A percentile compares a stretch with the other conserved stretches of the same genome.
Evolutionary conservation across 2,797 vertebrate genomes (phyloP).

Genomic region (Pristis pectinata): DNA sequence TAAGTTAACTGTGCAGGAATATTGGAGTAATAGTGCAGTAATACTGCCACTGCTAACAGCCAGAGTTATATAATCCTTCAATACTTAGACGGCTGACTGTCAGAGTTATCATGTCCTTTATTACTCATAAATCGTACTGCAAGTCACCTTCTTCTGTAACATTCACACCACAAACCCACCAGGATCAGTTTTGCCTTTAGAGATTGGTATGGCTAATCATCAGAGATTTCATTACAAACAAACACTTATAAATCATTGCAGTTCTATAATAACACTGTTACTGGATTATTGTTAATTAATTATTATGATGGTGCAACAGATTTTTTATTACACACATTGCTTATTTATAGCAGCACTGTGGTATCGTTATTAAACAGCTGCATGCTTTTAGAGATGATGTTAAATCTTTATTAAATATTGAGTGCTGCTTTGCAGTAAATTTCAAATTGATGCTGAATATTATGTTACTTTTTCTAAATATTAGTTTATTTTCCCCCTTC

Average conservation of each 20-base stretch:
- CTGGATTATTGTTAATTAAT: not conserved
- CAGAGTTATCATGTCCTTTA: not conserved
- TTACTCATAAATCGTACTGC: too few species aligned
- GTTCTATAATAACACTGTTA: not conserved
- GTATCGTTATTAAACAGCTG: not conserved
- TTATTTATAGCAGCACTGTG: not conserved
- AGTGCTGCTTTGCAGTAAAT: not conserved
- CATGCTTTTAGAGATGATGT: not conserved
- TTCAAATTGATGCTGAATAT: not conserved
- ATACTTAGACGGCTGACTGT: not conserved
- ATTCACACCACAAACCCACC: not conserved
- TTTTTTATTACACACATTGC: conserved; percentile 8
- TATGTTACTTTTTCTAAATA: not conserved
- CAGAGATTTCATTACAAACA: not conserved
- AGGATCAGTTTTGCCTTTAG: not conserved
- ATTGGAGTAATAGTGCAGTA: not conserved
- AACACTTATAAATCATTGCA: not conserved
- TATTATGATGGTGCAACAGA: not conserved
- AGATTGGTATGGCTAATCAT: not conserved
- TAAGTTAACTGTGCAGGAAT: not conserved
- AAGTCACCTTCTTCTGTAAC: not conserved
- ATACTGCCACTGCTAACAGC: not conserved
- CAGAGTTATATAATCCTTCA: not conserved
- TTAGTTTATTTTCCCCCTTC: not conserved
- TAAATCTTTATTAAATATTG: not conserved